Evolutionary conservation across 2,113 vertebrate genomes (phyloP), one percentile per base, ranked within the genome.

Genomic region (Passer domesticus): DNA sequence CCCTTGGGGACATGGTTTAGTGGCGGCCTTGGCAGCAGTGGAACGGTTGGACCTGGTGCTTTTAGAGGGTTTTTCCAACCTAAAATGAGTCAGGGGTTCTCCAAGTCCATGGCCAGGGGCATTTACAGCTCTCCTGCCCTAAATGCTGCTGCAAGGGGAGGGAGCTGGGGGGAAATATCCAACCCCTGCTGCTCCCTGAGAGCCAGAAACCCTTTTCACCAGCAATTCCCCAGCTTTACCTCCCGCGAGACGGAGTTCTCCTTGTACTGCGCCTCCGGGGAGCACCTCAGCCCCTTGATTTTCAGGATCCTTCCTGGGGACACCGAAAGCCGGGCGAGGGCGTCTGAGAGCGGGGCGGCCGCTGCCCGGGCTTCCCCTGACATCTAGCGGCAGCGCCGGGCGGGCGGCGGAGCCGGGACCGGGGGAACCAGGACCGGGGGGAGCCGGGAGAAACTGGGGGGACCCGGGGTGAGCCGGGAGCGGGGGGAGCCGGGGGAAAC

Each of bases 201-300:
- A 35, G 16, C 21, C 23, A 2, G 3, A 23, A 70, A 6, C 13
- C 5, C 10, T 41, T 59, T 60, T 46, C 4, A 20, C 11, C 17
- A 37, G 2, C 31, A 28, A 31, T 6, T 13, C 10, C n/a, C 13
- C 49, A 16, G 4, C 12, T 66, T 98, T 85, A 99, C 99, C 99
- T 99, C 98, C 98, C 98, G 98, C 92, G 98, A 98, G 81, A 98
- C 56, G 44, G 77, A 73, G 95, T 98, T 98, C 58, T 98, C 98
- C 9, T 59, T 98, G 96, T 97, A 97, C 44, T 91, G 95, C 10
- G 87, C 75, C 58, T 98, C 98, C 12, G 96, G 68, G 13, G 98
- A 97, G 6, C 97, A 58, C 1, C 98, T 98, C 72, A 98, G 97
- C 46, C 91, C 25, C 2, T 97, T 98, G n/a, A 95, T 64, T 95